Conservation (phyloP, 2,888 invertebrate species). For the Harmothoe impar region DNA sequence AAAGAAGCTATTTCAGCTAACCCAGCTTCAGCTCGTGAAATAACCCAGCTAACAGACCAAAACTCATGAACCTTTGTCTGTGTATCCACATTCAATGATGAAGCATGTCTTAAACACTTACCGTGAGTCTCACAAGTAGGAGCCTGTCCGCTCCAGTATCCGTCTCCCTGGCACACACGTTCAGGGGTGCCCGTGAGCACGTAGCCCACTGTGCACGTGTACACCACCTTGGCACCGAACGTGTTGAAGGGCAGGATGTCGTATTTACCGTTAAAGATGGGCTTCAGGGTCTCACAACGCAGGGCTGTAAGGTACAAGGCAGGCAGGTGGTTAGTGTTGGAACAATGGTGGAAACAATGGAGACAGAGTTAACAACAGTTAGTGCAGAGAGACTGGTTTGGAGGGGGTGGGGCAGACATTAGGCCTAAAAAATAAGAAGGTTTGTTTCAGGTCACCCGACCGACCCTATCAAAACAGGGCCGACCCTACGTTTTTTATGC, state of each 20-base stretch:
- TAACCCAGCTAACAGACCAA: too few species aligned
- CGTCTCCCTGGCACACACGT: slow-evolving; percentile 84
- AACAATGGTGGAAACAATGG: neutral
- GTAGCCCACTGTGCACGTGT: slow-evolving; percentile 83
- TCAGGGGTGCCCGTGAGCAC: slow-evolving; percentile 82
- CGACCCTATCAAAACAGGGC: too few species aligned
- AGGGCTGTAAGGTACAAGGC: slow-evolving; percentile 65
- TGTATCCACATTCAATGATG: too few species aligned
- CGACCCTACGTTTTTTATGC: too few species aligned
- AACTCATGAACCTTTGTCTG: too few species aligned
- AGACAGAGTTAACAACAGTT: too few species aligned
- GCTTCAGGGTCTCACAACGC: slow-evolving; percentile 69
- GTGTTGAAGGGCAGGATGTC: slow-evolving; percentile 70
- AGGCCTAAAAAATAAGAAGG: too few species aligned
- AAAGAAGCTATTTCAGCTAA: too few species aligned
- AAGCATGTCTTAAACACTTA: slow-evolving; percentile 37
- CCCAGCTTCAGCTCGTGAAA: too few species aligned
- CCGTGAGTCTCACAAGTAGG: slow-evolving; percentile 81
- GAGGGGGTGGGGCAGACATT: too few species aligned
- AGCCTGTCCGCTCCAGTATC: slow-evolving; percentile 83
- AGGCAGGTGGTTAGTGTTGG: neutral
- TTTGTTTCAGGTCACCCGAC: too few species aligned
- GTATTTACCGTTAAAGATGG: slow-evolving; percentile 69
- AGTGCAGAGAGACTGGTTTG: too few species aligned
- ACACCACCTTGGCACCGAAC: slow-evolving; percentile 73